phyloP scores from a whole-genome alignment of 2,113 vertebrate genomes.

The Rhagologus leucostigma region DNA sequence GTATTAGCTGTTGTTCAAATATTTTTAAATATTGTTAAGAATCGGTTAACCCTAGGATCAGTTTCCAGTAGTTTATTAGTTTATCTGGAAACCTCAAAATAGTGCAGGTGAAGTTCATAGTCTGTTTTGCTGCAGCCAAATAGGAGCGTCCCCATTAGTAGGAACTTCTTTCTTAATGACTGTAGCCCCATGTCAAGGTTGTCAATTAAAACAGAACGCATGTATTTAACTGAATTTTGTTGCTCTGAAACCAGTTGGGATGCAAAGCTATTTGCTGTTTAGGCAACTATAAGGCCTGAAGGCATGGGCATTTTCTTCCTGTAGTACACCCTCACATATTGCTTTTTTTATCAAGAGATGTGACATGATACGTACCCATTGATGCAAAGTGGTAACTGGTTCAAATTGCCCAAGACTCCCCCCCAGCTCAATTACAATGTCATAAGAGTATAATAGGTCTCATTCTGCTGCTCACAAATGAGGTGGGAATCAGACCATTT shows the following conservation, averaged over 20 bases:
- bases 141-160: neutral
- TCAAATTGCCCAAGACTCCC: neutral
- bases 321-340: neutral
- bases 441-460: neutral
- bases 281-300: neutral
- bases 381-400: neutral
- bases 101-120: neutral
- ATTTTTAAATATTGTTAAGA: constrained; percentile 2
- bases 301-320: neutral
- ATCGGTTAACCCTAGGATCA: neutral
- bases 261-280: neutral
- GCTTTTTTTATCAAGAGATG: neutral
- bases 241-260: neutral
- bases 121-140: constrained; percentile 11
- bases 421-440: neutral
- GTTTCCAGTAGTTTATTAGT: neutral
- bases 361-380: neutral
- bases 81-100: neutral
- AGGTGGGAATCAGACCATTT: neutral
- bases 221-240: neutral
- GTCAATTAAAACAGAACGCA: neutral
- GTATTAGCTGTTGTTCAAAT: constrained; percentile 18
- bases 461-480: neutral
- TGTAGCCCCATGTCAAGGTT: neutral
- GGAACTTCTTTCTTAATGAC: constrained; percentile 20